A percentile compares a stretch with the other conserved stretches of the same genome.
phyloP scores from a whole-genome alignment of 2,888 invertebrate genomes.

The Leucophenga maculata region DNA sequence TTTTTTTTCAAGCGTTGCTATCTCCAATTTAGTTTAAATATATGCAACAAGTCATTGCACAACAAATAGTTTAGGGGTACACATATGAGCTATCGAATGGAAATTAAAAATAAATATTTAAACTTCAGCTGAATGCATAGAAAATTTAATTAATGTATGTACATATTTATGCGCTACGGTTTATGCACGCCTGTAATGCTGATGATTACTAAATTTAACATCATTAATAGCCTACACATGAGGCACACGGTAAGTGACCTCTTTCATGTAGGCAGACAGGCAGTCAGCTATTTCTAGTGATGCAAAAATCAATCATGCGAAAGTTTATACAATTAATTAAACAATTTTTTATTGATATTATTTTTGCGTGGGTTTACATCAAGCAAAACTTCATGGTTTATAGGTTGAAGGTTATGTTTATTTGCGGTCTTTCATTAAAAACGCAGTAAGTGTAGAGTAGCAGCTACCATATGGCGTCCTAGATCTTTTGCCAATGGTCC shows the following conservation, averaged over 20 bases:
- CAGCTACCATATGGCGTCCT: background rate
- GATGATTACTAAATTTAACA: too few relatives aligned
- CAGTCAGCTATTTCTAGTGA: too few relatives aligned
- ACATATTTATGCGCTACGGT: background rate
- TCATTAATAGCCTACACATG: too few relatives aligned
- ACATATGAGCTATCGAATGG: background rate
- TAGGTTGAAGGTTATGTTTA: background rate
- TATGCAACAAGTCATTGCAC: background rate
- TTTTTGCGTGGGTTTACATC: background rate
- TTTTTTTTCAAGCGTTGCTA: background rate
- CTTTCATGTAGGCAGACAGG: too few relatives aligned
- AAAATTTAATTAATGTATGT: background rate
- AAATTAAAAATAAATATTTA: background rate
- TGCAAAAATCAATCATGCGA: conserved; percentile 29
- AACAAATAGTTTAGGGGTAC: background rate
- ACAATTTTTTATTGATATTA: conserved; percentile 5
- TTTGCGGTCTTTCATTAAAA: background rate
- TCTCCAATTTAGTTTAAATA: background rate
- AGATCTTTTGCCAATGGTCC: background rate
- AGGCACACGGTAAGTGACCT: too few relatives aligned
- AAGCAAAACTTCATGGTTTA: too few relatives aligned
- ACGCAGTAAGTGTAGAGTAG: background rate
- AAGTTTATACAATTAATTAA: conserved; percentile 5
- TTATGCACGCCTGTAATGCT: too few relatives aligned
- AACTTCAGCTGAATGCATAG: background rate